Evolutionary conservation across 2,888 invertebrate species (phyloP), one percentile per base, ranked within the genome.

Genomic region (Teleiodes luculella): DNA sequence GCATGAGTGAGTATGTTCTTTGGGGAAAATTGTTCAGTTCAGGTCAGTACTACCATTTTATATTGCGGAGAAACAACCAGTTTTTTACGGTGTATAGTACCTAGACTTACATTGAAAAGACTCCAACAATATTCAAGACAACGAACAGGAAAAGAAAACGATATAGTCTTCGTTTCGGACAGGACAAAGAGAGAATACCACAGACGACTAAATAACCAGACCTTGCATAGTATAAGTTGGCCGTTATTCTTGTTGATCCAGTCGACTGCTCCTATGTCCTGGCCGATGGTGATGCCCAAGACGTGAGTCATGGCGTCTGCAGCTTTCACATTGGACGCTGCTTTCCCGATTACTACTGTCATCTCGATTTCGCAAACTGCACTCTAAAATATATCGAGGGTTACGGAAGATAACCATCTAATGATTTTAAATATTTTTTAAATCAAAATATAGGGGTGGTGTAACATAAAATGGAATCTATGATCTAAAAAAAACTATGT

Each of bases 321-420:
- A 37, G 80, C 85, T 47, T 91, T 74, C 6, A 95, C 91, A 56
- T 91, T 82, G 68, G 93, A 93, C 7, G 93, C 94, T 66, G 86
- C 87, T 69, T 92, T 93, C 8, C 95, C 95, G 59, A 96, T 94
- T 0, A 96, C 91, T 52, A 95, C 92, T 1, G 93, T 95, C 52
- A 96, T 72, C 75, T 96, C 95, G 1, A 94, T 95, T 79, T 96
- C 96, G 92, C 93, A 95, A 71, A 95, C 95, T 6, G 95, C 89
- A 77, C 91, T 91, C 94, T 94, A 68, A 1, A 78, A 28, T 28
- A 5, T 10, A n/a, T 3, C n/a, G 11, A n/a, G 16, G 13, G 24
- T 24, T 24, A 24, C 24, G 24, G 3, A 24, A 3, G 24, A 4
- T 24, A n/a, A n/a, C n/a, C n/a, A n/a, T n/a, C n/a, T n/a, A n/a